Evolutionary conservation across 2,113 vertebrate species (phyloP), one percentile per base, ranked within the genome.

Genomic region (Sclerurus mexicanus): DNA sequence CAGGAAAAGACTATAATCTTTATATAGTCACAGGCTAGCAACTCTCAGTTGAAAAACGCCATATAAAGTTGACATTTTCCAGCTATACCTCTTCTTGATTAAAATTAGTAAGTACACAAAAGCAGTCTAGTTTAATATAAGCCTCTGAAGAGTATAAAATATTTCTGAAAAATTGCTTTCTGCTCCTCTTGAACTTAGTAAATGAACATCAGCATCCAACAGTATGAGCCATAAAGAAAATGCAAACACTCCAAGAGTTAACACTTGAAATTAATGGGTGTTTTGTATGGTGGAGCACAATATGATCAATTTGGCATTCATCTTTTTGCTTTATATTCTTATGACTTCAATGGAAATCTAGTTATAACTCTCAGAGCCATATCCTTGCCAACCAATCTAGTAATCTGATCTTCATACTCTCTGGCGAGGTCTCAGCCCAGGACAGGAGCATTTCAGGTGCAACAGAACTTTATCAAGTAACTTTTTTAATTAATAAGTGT

Each of bases 321-420:
- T 24, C 13, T 66, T 67, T 59, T 46, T 58, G 53, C 19, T 86
- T 47, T 27, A 40, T 49, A 49, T 83, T 79, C 27, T 67, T 39
- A 79, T 33, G 40, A n/a, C 7, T 80, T 72, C 30, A 49, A 35
- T 31, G 16, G 27, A 75, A 75, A 72, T 22, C 10, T 27, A 42
- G 10, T 58, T 44, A 33, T 3, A 55, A 39, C 35, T 22, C 27
- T 0, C 2, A 66, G 4, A 56, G 33, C 5, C 66, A 44, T 2
- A 7, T n/a, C 50, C 42, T 66, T 68, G 39, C 15, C 12, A 31
- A 10, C 31, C 30, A 28, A 53, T 8, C 23, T 2, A 39, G 15
- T 4, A 42, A 37, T 16, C 55, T 64, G 42, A 35, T 44, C 25
- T 87, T 75, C 14, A 4, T 1, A 59, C 37, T 22, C 39, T 28